Evolutionary conservation across 2,113 vertebrate genomes (phyloP).

Genomic region (Casuarius casuarius): DNA sequence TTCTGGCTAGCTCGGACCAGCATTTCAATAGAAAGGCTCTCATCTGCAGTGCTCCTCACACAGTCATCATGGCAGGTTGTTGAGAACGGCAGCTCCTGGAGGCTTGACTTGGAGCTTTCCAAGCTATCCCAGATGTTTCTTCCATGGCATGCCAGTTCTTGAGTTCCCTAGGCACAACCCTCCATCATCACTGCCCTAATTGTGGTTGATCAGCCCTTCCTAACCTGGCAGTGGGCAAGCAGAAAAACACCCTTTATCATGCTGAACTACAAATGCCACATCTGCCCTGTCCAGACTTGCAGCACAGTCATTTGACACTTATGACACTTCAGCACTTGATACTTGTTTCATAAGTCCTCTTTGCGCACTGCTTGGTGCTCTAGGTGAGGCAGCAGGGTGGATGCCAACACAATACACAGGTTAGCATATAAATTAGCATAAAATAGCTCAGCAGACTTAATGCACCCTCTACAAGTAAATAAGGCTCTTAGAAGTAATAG

Average conservation of each 20-base stretch:
- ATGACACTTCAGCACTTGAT: neutral
- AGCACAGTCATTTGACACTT: neutral
- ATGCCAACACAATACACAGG: neutral
- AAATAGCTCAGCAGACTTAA: neutral
- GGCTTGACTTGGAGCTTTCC: neutral
- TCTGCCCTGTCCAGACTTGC: neutral
- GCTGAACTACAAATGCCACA: neutral
- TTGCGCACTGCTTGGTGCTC: neutral
- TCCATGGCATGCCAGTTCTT: neutral
- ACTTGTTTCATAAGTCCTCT: neutral
- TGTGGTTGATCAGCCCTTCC: neutral
- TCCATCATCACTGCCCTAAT: neutral
- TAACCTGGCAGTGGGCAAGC: neutral
- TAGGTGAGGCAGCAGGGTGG: neutral
- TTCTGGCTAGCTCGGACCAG: neutral
- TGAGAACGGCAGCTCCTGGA: neutral
- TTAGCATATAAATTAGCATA: accelerated
- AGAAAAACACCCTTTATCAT: neutral
- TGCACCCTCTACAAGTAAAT: neutral
- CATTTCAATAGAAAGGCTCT: neutral
- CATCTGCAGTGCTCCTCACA: neutral
- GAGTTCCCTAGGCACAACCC: neutral
- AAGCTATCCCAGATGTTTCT: neutral
- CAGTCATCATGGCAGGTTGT: neutral
- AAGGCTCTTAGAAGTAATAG: neutral